Percentiles rank a stretch among this genome's conserved stretches.
Conservation (phyloP, 2,797 vertebrate species). For the Poeciliopsis presidionis region DNA sequence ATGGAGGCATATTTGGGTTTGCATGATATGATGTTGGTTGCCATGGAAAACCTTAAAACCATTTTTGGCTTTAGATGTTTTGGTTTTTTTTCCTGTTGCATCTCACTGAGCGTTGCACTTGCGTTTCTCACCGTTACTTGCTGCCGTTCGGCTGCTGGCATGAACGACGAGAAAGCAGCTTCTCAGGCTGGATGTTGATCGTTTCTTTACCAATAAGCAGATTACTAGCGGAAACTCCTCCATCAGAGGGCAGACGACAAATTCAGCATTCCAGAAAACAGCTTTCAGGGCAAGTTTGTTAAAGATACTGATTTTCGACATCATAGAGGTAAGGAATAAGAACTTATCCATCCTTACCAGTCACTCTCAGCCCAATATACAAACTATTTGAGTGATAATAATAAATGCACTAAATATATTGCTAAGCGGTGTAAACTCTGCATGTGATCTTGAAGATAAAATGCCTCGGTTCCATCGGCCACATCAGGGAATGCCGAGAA, state of each 20-base stretch:
- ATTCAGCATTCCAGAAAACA: background rate
- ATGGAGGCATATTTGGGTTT: background rate
- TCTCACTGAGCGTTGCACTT: background rate
- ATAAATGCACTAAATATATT: slow-evolving; percentile 61
- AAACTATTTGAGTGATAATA: slow-evolving; percentile 38
- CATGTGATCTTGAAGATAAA: slow-evolving; percentile 77
- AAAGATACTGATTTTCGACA: background rate
- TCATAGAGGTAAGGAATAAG: background rate
- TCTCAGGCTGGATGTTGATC: background rate
- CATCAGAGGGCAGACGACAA: background rate
- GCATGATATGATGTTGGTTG: background rate
- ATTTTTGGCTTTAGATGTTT: background rate
- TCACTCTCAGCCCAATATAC: slow-evolving; percentile 13
- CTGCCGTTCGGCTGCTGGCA: background rate
- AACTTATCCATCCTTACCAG: slow-evolving; percentile 10
- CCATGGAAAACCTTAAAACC: background rate
- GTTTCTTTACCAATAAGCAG: background rate
- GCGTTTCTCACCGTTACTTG: background rate
- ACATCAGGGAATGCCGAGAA: slow-evolving; percentile 72
- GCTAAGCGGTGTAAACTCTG: slow-evolving; percentile 67
- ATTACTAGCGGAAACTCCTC: background rate
- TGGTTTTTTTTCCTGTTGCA: background rate
- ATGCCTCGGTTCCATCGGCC: slow-evolving; percentile 60
- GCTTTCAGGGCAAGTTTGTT: background rate
- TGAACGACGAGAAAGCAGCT: background rate